A percentile compares a stretch with the other conserved stretches of the same genome.
Evolutionary conservation across 1,140 invertebrate genomes (phyloP).

Genomic region (Eumeta japonica): DNA sequence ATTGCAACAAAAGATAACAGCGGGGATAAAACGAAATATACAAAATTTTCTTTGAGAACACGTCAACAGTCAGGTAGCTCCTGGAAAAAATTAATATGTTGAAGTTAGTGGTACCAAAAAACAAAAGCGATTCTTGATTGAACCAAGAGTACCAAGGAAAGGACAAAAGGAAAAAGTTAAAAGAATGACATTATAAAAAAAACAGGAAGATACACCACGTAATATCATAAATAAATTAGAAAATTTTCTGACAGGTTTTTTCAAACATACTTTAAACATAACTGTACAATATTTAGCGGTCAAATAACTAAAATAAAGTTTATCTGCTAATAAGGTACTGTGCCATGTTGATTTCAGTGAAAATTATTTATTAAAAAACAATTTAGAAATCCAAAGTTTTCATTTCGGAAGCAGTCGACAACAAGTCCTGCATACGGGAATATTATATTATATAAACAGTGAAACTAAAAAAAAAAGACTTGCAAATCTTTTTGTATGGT

Average conservation of each 20-base stretch:
- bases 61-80: slow-evolving; percentile 10
- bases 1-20: too few species aligned
- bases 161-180: too few species aligned
- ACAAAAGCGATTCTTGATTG: slow-evolving; percentile 10
- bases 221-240: too few species aligned
- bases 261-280: slow-evolving; percentile 7
- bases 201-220: too few species aligned
- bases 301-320: slow-evolving; percentile 2
- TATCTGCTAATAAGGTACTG: slow-evolving; percentile 2
- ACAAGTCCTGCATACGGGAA: slow-evolving; percentile 6
- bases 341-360: slow-evolving; percentile 12
- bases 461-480: neutral
- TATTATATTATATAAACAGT: slow-evolving; percentile 5
- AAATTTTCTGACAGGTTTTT: neutral
- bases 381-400: too few species aligned
- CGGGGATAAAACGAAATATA: slow-evolving; percentile 7
- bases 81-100: too few species aligned
- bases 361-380: slow-evolving; percentile 11
- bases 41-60: slow-evolving; percentile 12
- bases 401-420: slow-evolving; percentile 9
- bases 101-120: slow-evolving; percentile 8
- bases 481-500: slow-evolving; percentile 9
- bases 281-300: slow-evolving; percentile 3
- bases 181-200: too few species aligned
- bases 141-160: too few species aligned